Percentiles rank a stretch among this genome's conserved stretches.
Conservation (phyloP, 2,888 invertebrate species). For the Chymomyza procnemis region DNA sequence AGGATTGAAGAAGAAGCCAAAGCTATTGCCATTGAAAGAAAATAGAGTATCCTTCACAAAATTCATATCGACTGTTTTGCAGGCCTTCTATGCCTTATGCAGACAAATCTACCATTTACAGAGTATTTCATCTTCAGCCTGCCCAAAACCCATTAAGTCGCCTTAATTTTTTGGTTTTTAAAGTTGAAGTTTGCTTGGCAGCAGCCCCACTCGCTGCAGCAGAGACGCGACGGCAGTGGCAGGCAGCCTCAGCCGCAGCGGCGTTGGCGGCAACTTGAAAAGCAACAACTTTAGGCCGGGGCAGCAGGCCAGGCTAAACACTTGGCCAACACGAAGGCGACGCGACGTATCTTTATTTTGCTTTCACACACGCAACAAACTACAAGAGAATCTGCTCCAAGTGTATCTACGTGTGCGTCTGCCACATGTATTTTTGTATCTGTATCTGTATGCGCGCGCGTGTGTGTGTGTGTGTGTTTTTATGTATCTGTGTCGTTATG, state of each 20-base stretch:
- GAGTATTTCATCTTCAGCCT: not conserved
- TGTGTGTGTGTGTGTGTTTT: conserved; percentile 24
- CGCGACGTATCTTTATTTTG: conserved; percentile 72
- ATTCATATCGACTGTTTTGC: no score
- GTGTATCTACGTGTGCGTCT: conserved; percentile 43
- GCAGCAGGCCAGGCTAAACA: conserved; percentile 48
- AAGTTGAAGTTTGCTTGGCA: conserved; percentile 58
- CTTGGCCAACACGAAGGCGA: conserved; percentile 48
- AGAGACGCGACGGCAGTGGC: conserved; percentile 3
- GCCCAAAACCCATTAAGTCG: not conserved
- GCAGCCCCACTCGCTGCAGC: conserved; percentile 22
- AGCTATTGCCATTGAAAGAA: no score
- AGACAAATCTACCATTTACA: not conserved
- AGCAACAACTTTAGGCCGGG: conserved; percentile 4
- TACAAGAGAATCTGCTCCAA: conserved; percentile 28
- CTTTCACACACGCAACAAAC: conserved; percentile 51
- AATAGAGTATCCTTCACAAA: no score
- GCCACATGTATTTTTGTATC: conserved; percentile 8
- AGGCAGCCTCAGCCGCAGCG: conserved; percentile 7
- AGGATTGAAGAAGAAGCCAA: no score
- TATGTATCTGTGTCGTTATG: conserved; percentile 54
- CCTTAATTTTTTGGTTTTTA: conserved; percentile 17
- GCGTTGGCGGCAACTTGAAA: conserved; percentile 37
- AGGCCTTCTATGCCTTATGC: no score
- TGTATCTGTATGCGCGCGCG: no score